A percentile compares a stretch with the other conserved stretches of the same genome.
phyloP scores from a whole-genome alignment of 2,888 invertebrate species.

The Synanthedon tipuliformis region DNA sequence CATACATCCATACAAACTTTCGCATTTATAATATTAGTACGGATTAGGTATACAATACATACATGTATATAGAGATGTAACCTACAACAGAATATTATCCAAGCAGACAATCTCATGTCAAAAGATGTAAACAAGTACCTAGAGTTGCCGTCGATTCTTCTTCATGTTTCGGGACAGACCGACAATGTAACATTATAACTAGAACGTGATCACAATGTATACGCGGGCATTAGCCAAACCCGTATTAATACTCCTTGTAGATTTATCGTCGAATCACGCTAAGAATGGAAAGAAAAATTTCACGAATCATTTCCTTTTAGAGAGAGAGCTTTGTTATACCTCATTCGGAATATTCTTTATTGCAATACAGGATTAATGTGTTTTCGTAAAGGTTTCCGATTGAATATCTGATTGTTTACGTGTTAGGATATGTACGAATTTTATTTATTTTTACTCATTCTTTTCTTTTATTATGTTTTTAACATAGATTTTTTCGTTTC shows the following conservation, averaged over 20 bases:
- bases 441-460: neutral
- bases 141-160: neutral
- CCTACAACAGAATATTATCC: no score
- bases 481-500: neutral
- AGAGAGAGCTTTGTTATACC: neutral
- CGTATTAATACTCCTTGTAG: slow-evolving; percentile 11
- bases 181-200: slow-evolving; percentile 5
- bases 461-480: neutral
- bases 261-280: slow-evolving; percentile 14
- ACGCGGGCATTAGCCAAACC: slow-evolving; percentile 1
- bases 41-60: no score
- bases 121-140: no score
- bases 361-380: slow-evolving; percentile 2
- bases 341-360: neutral
- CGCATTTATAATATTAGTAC: no score
- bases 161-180: neutral
- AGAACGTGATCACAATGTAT: slow-evolving; percentile 12
- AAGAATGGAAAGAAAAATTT: slow-evolving; percentile 17
- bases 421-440: neutral
- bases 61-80: no score
- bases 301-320: slow-evolving; percentile 21
- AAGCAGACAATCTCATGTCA: no score
- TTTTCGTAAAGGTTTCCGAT: slow-evolving; percentile 3
- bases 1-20: no score
- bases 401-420: neutral